A percentile compares a stretch with the other conserved stretches of the same genome.
Evolutionary conservation across 2,888 invertebrate species (phyloP).

Genomic region (Troilus luridus): DNA sequence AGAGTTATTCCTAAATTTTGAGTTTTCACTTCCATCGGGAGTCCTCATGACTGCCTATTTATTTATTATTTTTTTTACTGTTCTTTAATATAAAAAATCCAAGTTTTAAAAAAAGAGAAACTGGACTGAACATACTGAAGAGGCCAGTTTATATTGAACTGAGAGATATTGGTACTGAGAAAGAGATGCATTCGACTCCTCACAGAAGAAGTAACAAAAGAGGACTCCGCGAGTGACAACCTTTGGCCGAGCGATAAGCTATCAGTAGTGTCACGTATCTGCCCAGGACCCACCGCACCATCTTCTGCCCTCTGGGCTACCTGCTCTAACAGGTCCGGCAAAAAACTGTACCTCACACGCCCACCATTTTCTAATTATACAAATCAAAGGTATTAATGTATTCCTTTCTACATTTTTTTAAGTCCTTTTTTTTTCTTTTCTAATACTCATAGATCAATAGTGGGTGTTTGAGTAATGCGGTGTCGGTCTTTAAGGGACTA

Average conservation of each 20-base stretch:
- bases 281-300: neutral
- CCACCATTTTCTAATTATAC: conserved; percentile 5
- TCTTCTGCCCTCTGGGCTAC: neutral
- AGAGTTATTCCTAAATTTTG: no score
- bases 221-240: neutral
- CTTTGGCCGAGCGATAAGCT: neutral
- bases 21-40: no score
- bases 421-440: neutral
- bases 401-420: neutral
- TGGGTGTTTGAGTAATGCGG: conserved; percentile 1
- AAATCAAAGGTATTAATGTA: neutral
- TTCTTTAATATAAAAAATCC: no score
- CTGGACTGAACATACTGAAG: no score
- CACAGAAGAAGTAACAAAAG: neutral
- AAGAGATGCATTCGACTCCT: neutral
- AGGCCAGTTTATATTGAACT: neutral
- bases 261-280: neutral
- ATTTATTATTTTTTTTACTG: no score
- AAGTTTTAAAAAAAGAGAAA: no score
- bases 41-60: no score
- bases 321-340: neutral
- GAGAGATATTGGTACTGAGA: neutral
- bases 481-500: neutral
- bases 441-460: neutral
- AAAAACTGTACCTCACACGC: neutral